Base-by-base conservation (phyloP, 2,888 invertebrate genomes). In the Eristalis pertinax region DNA sequence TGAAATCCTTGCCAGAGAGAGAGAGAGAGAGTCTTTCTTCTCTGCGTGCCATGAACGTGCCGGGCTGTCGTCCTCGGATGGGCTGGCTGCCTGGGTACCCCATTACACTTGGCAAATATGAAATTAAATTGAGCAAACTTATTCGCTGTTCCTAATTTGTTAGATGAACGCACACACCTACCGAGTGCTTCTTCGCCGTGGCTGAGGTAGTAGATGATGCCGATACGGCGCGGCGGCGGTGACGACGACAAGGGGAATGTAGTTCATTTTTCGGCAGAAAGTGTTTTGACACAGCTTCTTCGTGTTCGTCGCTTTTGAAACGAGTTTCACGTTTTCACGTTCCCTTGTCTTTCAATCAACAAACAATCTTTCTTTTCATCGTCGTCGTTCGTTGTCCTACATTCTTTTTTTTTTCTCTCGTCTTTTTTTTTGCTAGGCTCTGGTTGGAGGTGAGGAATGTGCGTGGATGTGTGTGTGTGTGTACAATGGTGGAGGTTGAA, bases 41-140 rank as follows among this genome's bases (percentile, higher is more conserved):
- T 50, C 50, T 8, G 43, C n/a, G 26, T 43, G 63, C 11, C 19
- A 43, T 5, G 68, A 19, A 68, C 22, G 29, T 35, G 13, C 58
- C 4, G 15, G 11, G 26, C 38, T 7, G 43, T 4, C 50, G 7
- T 5, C 0, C 58, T 15, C 29, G 2, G 19, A 8, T 38, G 24
- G 26, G 19, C 4, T 8, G 22, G 32, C 10, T 32, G 32, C 8
- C 50, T 22, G 13, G 32, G 50, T 41, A 70, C 43, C 68, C 69
- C 60, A 58, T 58, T 69, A 82, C 43, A 65, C 81, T 82, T 56
- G 70, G 22, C 69, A 76, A 76, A 82, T 82, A 82, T 82, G 76
- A 82, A 82, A 82, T 82, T 82, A 76, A 82, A 82, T 82, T 82
- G 76, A 70, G 82, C 67, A 76, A 82, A 76, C 58, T 82, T 70